Base-by-base conservation (phyloP, 2,888 invertebrate species). In the Leptopilina myrica region DNA sequence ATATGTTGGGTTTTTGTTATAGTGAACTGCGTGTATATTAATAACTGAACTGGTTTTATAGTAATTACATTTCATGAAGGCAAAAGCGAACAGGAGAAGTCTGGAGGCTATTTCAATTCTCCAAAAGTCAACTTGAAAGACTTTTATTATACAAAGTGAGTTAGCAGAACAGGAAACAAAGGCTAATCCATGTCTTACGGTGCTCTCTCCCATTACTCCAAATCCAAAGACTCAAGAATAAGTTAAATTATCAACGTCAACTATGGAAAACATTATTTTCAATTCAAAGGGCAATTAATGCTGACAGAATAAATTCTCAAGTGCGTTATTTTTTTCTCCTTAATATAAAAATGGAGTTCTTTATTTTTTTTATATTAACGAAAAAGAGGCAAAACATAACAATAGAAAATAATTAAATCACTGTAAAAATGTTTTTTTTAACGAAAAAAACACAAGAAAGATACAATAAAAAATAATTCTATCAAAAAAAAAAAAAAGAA, bases 141-240 rank as follows among this genome's bases (percentile, higher is more conserved):
- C 62, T 62, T 62, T 62, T 62, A 62, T 62, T 62, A 62, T 62
- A 62, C 62, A 62, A 62, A 62, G 62, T 62, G 62, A 62, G 62
- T 62, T 62, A 62, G 62, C 62, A 62, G 62, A 62, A 62, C 62
- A 62, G 62, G 62, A 62, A 62, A 62, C 62, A 62, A 62, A 62
- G 62, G 62, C 62, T 62, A 62, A 62, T 62, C 62, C 62, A 20
- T 20, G 20, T 62, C 62, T 62, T 62, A 62, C 62, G 62, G 62
- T 62, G 62, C 62, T 62, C 62, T 62, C 62, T 62, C 62, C 62
- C 20, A 62, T 62, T 62, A 62, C 9, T 62, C 62, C 62, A 62
- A 62, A 62, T 62, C 20, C 62, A 62, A 9, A 62, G n/a, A n/a
- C 49, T 49, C 8, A 43, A 43, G 43, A 62, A 62, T n/a, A 20